Conservation (phyloP, 2,113 vertebrate species). For the Forbesichthys agassizii region DNA sequence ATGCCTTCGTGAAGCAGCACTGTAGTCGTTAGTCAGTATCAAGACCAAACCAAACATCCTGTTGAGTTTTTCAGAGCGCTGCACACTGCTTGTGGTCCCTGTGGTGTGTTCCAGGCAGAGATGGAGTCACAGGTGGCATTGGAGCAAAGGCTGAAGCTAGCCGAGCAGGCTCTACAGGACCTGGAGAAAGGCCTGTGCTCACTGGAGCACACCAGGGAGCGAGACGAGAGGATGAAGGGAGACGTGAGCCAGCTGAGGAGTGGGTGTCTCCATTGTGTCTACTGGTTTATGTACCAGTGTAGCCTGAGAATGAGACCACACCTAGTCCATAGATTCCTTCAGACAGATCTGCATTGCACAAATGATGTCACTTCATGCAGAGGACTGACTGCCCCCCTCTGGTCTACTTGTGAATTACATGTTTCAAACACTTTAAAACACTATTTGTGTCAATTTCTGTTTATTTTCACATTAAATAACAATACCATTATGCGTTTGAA, state of each 20-base stretch:
- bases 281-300: too few relatives aligned
- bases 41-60: too few relatives aligned
- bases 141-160: conserved; percentile 86
- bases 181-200: conserved; percentile 90
- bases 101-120: conserved; percentile 77
- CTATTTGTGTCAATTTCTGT: background rate
- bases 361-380: too few relatives aligned
- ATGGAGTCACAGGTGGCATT: conserved; percentile 90
- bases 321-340: too few relatives aligned
- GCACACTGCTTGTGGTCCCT: background rate
- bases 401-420: background rate
- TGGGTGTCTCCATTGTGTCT: conserved; percentile 67
- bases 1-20: too few relatives aligned
- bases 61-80: too few relatives aligned
- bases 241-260: conserved; percentile 92
- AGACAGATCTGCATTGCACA: too few relatives aligned
- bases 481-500: too few relatives aligned
- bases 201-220: conserved; percentile 83
- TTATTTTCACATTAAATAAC: too few relatives aligned
- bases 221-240: conserved; percentile 91
- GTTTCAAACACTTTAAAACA: background rate
- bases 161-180: conserved; percentile 87
- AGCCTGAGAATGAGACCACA: too few relatives aligned
- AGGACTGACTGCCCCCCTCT: background rate
- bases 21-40: too few relatives aligned